These are phyloP conservation scores for Spodoptera exigua DNA, from an alignment of 2,888 invertebrate genomes.

Conservation along the genomic window DNA sequence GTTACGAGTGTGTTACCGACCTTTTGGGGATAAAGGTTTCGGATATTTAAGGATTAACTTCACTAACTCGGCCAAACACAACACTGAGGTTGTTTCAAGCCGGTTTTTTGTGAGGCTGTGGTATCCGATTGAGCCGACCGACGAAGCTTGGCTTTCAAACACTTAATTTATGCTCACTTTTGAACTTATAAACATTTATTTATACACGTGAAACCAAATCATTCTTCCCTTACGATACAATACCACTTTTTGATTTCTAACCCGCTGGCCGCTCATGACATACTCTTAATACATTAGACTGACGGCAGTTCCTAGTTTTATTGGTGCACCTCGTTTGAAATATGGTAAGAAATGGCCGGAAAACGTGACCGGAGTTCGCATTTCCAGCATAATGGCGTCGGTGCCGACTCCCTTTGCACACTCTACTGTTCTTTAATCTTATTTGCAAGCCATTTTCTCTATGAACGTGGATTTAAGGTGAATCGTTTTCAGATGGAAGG, in stretches of 20 bases:
- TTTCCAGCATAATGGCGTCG: constrained; percentile 56
- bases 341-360: constrained; percentile 73
- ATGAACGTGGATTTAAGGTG: constrained; percentile 37
- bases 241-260: constrained; percentile 10
- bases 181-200: too few relatives aligned
- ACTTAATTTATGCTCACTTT: too few relatives aligned
- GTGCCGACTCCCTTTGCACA: constrained; percentile 47
- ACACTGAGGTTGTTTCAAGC: too few relatives aligned
- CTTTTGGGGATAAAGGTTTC: too few relatives aligned
- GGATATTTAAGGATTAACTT: too few relatives aligned
- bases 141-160: neutral
- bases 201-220: too few relatives aligned
- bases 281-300: constrained; percentile 45
- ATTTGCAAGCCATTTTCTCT: constrained; percentile 52
- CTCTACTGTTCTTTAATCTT: constrained; percentile 55
- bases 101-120: too few relatives aligned
- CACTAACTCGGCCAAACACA: too few relatives aligned
- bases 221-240: too few relatives aligned
- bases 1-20: too few relatives aligned
- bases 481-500: constrained; percentile 4
- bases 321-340: constrained; percentile 76
- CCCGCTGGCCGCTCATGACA: constrained; percentile 49
- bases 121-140: too few relatives aligned
- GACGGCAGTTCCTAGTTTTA: constrained; percentile 64
- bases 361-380: constrained; percentile 74